phyloP scores from a whole-genome alignment of 1,140 invertebrate species.

The Plutomurus gul region DNA sequence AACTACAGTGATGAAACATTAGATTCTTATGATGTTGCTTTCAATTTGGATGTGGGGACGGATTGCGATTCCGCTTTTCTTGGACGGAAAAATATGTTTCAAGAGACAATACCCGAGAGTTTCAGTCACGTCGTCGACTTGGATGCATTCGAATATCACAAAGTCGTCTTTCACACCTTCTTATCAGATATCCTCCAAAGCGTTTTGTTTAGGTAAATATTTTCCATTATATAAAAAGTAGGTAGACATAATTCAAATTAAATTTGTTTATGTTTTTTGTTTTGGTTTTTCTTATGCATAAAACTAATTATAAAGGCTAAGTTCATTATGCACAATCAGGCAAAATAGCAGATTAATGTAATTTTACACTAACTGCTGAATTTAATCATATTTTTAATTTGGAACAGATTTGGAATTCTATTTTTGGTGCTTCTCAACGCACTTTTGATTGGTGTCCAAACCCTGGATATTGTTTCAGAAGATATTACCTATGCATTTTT shows the following conservation, averaged over 20 bases:
- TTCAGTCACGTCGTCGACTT: constrained; percentile 49
- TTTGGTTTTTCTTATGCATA: neutral
- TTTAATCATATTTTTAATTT: no score
- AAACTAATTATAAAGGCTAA: no score
- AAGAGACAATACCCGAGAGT: constrained; percentile 25
- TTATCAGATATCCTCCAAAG: constrained; percentile 49
- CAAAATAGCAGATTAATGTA: no score
- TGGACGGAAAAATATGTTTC: neutral
- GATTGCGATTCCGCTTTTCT: constrained; percentile 18
- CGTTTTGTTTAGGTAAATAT: constrained; percentile 34
- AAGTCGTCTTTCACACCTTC: constrained; percentile 49
- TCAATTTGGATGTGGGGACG: constrained; percentile 40
- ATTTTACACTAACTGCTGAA: no score
- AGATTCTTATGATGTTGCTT: constrained; percentile 33
- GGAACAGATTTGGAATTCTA: constrained; percentile 45
- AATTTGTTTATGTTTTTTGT: neutral
- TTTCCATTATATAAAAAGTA: neutral
- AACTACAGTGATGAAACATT: constrained; percentile 30
- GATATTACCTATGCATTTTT: neutral
- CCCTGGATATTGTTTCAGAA: neutral
- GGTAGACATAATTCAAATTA: neutral
- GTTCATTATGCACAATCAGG: no score
- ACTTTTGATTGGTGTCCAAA: constrained; percentile 50
- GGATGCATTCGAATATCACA: constrained; percentile 49
- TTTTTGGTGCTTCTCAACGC: constrained; percentile 51